Percentiles rank a stretch among this genome's conserved stretches.
Evolutionary conservation across 2,888 invertebrate genomes (phyloP).

Genomic region (Encarsia formosa): DNA sequence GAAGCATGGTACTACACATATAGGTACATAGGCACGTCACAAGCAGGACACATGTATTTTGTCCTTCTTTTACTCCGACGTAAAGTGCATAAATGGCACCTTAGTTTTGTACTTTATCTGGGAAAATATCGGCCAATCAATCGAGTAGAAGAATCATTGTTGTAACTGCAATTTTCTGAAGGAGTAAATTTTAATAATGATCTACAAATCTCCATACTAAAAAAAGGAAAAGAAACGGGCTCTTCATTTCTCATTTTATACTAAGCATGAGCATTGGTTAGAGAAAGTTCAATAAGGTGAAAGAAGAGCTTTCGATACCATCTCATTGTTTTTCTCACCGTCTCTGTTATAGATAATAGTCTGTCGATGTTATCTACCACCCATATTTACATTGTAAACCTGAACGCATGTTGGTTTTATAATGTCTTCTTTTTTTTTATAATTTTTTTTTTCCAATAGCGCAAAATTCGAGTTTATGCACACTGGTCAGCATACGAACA

Average conservation of each 20-base stretch:
- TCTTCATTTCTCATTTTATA: background rate
- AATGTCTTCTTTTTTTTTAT: background rate
- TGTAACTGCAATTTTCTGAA: too few species aligned
- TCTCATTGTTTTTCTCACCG: background rate
- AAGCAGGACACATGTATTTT: too few species aligned
- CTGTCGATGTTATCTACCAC: background rate
- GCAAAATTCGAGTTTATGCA: background rate
- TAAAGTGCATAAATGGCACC: too few species aligned
- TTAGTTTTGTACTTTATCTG: too few species aligned
- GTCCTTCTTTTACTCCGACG: too few species aligned
- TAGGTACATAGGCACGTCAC: too few species aligned
- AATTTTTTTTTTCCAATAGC: background rate
- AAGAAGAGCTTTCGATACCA: background rate
- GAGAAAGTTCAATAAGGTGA: background rate
- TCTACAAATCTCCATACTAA: background rate
- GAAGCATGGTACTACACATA: too few species aligned
- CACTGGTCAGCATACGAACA: background rate
- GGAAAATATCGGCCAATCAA: too few species aligned
- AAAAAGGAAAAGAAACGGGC: background rate
- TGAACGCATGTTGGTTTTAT: background rate
- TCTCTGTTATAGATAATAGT: background rate
- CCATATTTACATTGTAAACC: background rate
- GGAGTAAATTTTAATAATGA: too few species aligned
- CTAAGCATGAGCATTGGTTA: background rate
- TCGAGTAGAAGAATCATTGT: too few species aligned